Base-by-base conservation (phyloP, 1,140 invertebrate species). In the Nasonia vitripennis region DNA sequence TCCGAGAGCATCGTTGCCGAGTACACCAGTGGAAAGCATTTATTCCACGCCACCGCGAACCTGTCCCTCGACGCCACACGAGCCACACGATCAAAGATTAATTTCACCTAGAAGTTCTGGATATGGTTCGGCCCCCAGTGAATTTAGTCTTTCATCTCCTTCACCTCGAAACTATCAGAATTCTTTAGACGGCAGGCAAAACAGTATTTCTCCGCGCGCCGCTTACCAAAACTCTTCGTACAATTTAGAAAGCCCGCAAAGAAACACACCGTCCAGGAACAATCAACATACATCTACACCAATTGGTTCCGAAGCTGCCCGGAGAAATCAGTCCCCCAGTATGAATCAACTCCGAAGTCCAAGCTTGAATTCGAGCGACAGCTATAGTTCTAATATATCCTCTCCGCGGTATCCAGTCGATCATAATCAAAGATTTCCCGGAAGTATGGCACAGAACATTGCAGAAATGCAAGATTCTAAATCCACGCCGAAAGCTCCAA, bases 1-100 rank as follows among this genome's bases (percentile, higher is more conserved):
- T 2, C 92, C 93, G 6, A 89, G 92, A 75, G 92, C 88, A 67
- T 90, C 90, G 3, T 80, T 91, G 17, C 80, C 90, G 0, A 89
- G 84, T 20, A 90, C 91, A 17, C 88, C 90, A 0, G 84, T 83
- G 0, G 92, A 92, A 45, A 73, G 80, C 0, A 67, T 78, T 71
- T 91, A 89, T 62, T 62, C 90, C 0, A 81, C 88, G 41, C 90
- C 91, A 7, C 89, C 90, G 1, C 87, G 91, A 74, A 80, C 88
- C 6, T 91, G 90, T n/a, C 83, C 87, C 0, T 77, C 89, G 1
- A 91, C 90, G 37, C 87, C 89, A 9, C 91, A 92, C 3, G 27
- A 27, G 0, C 27, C n/a, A n/a, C n/a, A n/a, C n/a, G 90, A 91
- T 55, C 88, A 89, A 11, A 88, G 86, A 79, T 87, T 90, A 11